Evolutionary conservation across 2,797 vertebrate species (phyloP).

Genomic region (Tenualosa ilisha): DNA sequence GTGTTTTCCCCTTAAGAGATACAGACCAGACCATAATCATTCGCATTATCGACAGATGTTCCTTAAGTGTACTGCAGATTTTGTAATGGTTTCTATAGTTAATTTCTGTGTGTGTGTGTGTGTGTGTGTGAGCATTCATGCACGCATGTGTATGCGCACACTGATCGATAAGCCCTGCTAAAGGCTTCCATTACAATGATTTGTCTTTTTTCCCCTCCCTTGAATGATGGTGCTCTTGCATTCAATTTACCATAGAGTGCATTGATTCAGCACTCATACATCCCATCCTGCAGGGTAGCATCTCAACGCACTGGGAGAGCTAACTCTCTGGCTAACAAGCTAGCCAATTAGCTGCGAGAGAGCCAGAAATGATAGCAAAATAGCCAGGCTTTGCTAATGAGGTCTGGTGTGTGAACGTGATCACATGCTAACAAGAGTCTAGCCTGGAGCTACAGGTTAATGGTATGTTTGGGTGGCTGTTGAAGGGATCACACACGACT

Average conservation of each 20-base stretch:
- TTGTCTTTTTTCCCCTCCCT: background rate
- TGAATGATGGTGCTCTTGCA: background rate
- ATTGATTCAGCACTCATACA: background rate
- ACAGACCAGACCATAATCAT: background rate
- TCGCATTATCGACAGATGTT: background rate
- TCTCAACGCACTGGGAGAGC: background rate
- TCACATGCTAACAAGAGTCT: background rate
- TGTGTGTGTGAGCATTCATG: constrained; percentile 8
- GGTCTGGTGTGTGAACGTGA: background rate
- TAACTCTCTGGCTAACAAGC: constrained; percentile 22
- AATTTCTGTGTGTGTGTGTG: background rate
- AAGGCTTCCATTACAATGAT: background rate
- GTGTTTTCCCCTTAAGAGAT: no score
- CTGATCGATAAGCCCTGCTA: background rate
- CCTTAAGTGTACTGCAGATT: no score
- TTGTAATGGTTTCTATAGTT: no score
- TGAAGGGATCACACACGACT: background rate
- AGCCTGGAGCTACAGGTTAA: background rate
- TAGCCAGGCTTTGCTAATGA: constrained; percentile 29
- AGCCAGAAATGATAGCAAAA: background rate
- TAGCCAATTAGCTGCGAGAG: constrained; percentile 32
- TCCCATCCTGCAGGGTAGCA: background rate
- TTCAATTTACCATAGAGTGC: background rate
- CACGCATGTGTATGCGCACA: background rate
- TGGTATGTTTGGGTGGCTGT: background rate